A percentile compares a stretch with the other conserved stretches of the same genome.
phyloP scores from a whole-genome alignment of 1,140 invertebrate species.

The Hydropsyche tenuis region DNA sequence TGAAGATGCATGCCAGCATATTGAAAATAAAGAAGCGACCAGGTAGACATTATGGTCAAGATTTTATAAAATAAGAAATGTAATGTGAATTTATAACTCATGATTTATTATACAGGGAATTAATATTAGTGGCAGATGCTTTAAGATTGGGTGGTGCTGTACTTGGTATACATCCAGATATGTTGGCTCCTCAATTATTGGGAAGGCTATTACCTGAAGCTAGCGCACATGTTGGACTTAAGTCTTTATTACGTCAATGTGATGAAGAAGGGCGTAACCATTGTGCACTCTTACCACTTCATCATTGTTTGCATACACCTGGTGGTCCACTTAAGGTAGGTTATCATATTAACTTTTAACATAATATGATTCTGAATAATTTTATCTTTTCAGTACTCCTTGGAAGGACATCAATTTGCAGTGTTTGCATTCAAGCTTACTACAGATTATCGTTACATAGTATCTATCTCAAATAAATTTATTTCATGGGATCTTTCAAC shows the following conservation, averaged over 20 bases:
- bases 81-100: neutral
- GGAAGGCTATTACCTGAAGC: slow-evolving; percentile 94
- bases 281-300: slow-evolving; percentile 89
- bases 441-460: slow-evolving; percentile 90
- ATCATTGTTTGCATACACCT: slow-evolving; percentile 96
- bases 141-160: slow-evolving; percentile 90
- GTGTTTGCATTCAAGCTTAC: slow-evolving; percentile 94
- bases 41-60: slow-evolving; percentile 62
- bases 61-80: neutral
- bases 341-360: slow-evolving; percentile 1
- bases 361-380: neutral
- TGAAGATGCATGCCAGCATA: slow-evolving; percentile 88
- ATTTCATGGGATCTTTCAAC: slow-evolving; percentile 97
- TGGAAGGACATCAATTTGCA: slow-evolving; percentile 97
- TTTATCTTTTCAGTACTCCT: slow-evolving; percentile 76
- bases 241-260: slow-evolving; percentile 88
- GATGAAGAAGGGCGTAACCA: slow-evolving; percentile 85
- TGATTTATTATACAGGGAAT: slow-evolving; percentile 69
- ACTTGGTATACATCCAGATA: slow-evolving; percentile 88
- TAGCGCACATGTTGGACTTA: slow-evolving; percentile 76
- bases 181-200: slow-evolving; percentile 94
- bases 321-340: slow-evolving; percentile 94
- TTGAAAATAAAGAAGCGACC: slow-evolving; percentile 83
- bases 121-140: slow-evolving; percentile 94
- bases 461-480: slow-evolving; percentile 96